Evolutionary conservation across 2,888 invertebrate genomes (phyloP), one percentile per base, ranked within the genome.

Genomic region (Heliconius charithonia): DNA sequence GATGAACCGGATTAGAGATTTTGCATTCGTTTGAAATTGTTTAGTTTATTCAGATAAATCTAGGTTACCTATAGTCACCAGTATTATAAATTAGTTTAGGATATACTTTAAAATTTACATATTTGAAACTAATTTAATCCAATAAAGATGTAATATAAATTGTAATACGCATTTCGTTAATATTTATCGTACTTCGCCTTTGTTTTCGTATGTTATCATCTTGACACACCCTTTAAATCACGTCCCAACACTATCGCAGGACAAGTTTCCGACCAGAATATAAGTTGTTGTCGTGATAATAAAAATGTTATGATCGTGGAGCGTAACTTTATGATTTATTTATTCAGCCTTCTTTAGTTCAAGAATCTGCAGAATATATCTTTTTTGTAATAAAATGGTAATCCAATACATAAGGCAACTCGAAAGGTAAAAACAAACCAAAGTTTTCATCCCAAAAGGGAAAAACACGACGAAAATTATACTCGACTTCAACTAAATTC

Each of bases 291-390:
- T 84, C 82, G 83, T 84, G 86, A 89, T 89, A 89, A 87, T 92
- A 93, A 93, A 93, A 93, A 89, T 92, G 91, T 93, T 92, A 92
- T 91, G 91, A 92, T 91, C 89, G 85, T 85, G 82, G 83, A 83
- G 86, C 82, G 85, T 86, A 87, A 89, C 85, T 92, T 92, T 88
- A 91, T 89, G 92, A 91, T 92, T 92, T 93, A 92, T 93, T 92
- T 93, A 92, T 90, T 86, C 84, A 84, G 85, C 82, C 77, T 82
- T 85, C 83, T 87, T 88, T 88, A 89, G 89, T 90, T 89, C 83
- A 81, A 76, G 85, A 86, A 56, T 87, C 85, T 81, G 83, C 81
- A 80, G 81, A 84, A 83, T 85, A 83, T 84, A 83, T 83, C 76
- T 83, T 81, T 81, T 78, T 77, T 81, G 82, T 82, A 85, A 84